These are phyloP conservation scores for Syncerus caffer DNA, from an alignment of 2,797 vertebrate genomes.

Conservation along the genomic window DNA sequence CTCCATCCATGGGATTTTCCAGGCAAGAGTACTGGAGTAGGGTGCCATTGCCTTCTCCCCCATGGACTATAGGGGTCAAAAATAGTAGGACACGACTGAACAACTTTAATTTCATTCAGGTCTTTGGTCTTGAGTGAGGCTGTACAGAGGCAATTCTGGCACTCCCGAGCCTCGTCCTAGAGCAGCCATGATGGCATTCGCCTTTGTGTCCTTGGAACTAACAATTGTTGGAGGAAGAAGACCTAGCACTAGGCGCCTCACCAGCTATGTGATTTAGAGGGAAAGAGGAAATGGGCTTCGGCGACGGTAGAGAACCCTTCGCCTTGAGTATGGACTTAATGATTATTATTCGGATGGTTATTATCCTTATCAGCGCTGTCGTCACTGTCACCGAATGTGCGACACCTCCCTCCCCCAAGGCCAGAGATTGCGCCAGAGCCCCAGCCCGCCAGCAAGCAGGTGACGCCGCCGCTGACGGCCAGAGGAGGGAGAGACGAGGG, in stretches of 20 bases:
- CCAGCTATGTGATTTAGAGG: not conserved
- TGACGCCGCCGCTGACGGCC: constrained; percentile 3
- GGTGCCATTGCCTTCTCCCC: not conserved
- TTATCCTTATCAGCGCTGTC: not conserved
- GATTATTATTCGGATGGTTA: not conserved
- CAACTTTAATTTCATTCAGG: not conserved
- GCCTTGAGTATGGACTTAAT: not conserved
- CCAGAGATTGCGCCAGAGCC: constrained; percentile 5
- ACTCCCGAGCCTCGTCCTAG: not conserved
- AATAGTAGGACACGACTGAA: not conserved
- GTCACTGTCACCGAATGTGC: not conserved
- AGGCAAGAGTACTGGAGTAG: too few species aligned
- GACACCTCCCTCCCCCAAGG: not conserved
- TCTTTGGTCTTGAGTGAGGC: not conserved
- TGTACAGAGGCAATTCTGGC: not conserved
- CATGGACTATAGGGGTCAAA: not conserved
- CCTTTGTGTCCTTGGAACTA: not conserved
- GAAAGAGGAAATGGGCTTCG: not conserved
- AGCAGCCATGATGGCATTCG: not conserved
- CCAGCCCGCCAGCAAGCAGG: not conserved
- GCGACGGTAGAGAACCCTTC: not conserved
- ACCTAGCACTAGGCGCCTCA: not conserved
- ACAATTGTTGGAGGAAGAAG: not conserved
- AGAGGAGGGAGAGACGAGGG: not conserved
- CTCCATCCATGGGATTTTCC: too few species aligned